A percentile compares a stretch with the other conserved stretches of the same genome.
Conservation (phyloP, 2,888 invertebrate genomes). For the Melanotus villosus region DNA sequence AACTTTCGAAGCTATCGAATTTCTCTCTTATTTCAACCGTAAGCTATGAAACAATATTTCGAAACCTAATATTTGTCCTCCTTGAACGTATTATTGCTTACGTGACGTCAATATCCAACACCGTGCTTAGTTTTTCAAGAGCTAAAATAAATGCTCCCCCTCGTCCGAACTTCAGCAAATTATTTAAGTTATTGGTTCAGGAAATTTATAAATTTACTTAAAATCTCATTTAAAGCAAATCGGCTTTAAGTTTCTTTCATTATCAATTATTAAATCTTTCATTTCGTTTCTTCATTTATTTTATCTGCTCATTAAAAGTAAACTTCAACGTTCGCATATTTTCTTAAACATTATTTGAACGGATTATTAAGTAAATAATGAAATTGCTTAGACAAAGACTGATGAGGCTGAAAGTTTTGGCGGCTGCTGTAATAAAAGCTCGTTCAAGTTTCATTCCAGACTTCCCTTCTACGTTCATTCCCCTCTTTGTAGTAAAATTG, state of each 20-base stretch:
- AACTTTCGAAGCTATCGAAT: constrained; percentile 36
- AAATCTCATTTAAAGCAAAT: no score
- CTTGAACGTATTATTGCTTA: constrained; percentile 41
- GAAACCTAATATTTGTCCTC: constrained; percentile 40
- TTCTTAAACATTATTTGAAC: background rate
- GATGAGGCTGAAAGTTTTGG: constrained; percentile 5
- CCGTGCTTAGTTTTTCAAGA: constrained; percentile 31
- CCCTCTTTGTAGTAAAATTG: no score
- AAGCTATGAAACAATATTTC: constrained; percentile 40
- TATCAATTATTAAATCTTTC: background rate
- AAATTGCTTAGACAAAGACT: constrained; percentile 3
- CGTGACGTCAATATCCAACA: constrained; percentile 40
- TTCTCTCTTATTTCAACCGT: constrained; percentile 34
- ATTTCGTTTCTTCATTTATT: background rate
- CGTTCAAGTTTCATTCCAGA: background rate
- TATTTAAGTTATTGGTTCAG: background rate
- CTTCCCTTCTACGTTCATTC: background rate
- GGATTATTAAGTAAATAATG: constrained; percentile 2
- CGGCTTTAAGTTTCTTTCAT: no score
- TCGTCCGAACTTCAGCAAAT: background rate
- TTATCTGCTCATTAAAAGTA: background rate
- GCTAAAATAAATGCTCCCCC: constrained; percentile 1
- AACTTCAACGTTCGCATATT: background rate
- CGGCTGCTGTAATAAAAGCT: background rate
- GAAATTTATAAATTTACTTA: no score